A percentile compares a stretch with the other conserved stretches of the same genome.
phyloP scores from a whole-genome alignment of 2,113 vertebrate genomes.

The Coturnix japonica region DNA sequence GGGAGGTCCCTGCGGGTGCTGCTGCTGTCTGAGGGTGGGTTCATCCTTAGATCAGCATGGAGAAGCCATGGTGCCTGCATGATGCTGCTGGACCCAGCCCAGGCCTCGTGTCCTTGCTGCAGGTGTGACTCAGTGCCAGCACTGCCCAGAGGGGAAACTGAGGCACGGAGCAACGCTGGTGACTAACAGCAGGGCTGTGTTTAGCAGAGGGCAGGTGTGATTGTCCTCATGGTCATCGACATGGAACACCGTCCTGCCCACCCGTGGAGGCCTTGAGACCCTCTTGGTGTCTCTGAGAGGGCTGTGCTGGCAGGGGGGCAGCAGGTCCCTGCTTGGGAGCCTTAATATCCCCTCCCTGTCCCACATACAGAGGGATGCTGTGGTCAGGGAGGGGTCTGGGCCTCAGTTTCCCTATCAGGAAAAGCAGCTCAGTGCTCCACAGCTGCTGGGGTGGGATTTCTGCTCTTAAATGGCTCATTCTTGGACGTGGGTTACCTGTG shows the following conservation, averaged over 20 bases:
- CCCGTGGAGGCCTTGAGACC: not conserved
- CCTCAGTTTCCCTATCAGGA: not conserved
- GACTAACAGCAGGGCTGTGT: not conserved
- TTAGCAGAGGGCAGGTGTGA: accelerated
- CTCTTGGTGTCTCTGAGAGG: not conserved
- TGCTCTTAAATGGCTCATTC: not conserved
- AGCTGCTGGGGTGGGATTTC: not conserved
- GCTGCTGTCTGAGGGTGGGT: not conserved
- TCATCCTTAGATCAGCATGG: not conserved
- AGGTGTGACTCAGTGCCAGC: accelerated
- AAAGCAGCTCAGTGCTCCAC: accelerated
- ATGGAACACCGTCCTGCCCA: no score
- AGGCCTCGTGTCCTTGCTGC: accelerated
- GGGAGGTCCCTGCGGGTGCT: not conserved
- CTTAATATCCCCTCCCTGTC: not conserved
- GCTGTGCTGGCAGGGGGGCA: not conserved
- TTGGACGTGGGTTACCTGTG: not conserved
- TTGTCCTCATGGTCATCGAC: not conserved
- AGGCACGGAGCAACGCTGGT: not conserved
- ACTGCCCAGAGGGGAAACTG: not conserved
- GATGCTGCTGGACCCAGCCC: not conserved
- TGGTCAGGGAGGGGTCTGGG: not conserved
- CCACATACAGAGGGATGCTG: not conserved
- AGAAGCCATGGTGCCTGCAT: not conserved
- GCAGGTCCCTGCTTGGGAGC: not conserved